Conservation (phyloP, 1,140 invertebrate genomes). For the Hydropsyche tenuis region DNA sequence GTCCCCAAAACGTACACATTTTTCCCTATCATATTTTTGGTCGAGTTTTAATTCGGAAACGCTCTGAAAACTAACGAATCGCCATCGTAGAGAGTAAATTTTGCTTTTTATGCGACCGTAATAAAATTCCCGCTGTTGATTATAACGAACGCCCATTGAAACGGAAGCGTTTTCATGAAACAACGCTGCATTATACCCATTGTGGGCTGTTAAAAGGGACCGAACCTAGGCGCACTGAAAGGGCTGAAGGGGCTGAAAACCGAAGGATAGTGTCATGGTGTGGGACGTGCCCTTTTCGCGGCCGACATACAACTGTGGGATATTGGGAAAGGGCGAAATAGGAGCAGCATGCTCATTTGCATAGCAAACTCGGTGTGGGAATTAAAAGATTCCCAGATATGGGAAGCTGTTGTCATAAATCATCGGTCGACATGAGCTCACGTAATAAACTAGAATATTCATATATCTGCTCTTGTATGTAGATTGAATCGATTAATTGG, state of each 20-base stretch:
- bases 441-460: slow-evolving; percentile 8
- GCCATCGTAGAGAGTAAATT: slow-evolving; percentile 2
- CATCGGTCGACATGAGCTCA: slow-evolving; percentile 34
- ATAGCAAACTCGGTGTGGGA: slow-evolving; percentile 45
- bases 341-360: slow-evolving; percentile 42
- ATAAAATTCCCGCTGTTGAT: slow-evolving; percentile 16
- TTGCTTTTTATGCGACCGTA: slow-evolving; percentile 26
- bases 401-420: slow-evolving; percentile 42
- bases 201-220: slow-evolving; percentile 15
- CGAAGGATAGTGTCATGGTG: background rate
- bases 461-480: background rate
- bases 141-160: slow-evolving; percentile 18
- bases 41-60: too few species aligned
- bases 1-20: too few species aligned
- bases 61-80: background rate
- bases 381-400: slow-evolving; percentile 46
- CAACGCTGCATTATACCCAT: slow-evolving; percentile 18
- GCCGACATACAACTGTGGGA: background rate
- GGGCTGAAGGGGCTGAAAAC: background rate
- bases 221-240: too few species aligned
- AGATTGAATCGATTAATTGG: too few species aligned
- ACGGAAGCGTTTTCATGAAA: slow-evolving; percentile 27
- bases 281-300: background rate
- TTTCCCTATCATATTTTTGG: too few species aligned
- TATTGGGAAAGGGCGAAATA: slow-evolving; percentile 29